phyloP scores from a whole-genome alignment of 2,113 vertebrate species.

The Protomyctophum bolini region DNA sequence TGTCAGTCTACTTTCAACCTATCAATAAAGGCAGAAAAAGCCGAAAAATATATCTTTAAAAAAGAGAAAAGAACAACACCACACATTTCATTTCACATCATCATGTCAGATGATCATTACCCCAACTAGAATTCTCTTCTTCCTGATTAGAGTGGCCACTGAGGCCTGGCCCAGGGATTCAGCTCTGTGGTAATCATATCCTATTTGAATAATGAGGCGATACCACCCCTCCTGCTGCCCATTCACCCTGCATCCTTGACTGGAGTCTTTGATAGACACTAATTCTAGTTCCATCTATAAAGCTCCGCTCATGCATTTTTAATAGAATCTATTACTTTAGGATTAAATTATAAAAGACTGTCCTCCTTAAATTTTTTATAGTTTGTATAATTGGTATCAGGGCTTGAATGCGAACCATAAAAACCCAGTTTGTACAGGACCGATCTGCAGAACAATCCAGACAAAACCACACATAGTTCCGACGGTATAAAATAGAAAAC shows the following conservation, averaged over 20 bases:
- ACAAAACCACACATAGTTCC: constrained; percentile 44
- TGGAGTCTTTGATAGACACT: constrained; percentile 81
- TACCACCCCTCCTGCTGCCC: constrained; percentile 62
- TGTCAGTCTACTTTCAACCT: no score
- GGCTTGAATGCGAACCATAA: constrained; percentile 74
- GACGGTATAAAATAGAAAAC: constrained; percentile 26
- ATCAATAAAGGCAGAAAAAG: background rate
- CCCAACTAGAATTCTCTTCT: constrained; percentile 18
- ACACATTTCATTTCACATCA: constrained; percentile 36
- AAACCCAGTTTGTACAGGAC: constrained; percentile 73
- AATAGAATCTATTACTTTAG: constrained; percentile 86
- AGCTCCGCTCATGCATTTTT: constrained; percentile 83
- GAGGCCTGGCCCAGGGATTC: constrained; percentile 59
- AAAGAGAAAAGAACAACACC: no score
- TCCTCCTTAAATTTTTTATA: constrained; percentile 84
- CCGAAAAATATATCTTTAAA: constrained; percentile 20
- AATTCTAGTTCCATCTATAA: constrained; percentile 85
- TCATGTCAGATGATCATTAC: constrained; percentile 12
- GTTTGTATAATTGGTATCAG: constrained; percentile 83
- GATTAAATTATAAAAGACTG: constrained; percentile 87
- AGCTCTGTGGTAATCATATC: constrained; percentile 74
- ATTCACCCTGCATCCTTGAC: constrained; percentile 74
- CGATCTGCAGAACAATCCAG: constrained; percentile 46
- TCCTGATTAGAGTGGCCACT: constrained; percentile 52
- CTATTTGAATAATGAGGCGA: constrained; percentile 81